phyloP scores from a whole-genome alignment of 2,888 invertebrate species.

The Meghimatium bilineatum region DNA sequence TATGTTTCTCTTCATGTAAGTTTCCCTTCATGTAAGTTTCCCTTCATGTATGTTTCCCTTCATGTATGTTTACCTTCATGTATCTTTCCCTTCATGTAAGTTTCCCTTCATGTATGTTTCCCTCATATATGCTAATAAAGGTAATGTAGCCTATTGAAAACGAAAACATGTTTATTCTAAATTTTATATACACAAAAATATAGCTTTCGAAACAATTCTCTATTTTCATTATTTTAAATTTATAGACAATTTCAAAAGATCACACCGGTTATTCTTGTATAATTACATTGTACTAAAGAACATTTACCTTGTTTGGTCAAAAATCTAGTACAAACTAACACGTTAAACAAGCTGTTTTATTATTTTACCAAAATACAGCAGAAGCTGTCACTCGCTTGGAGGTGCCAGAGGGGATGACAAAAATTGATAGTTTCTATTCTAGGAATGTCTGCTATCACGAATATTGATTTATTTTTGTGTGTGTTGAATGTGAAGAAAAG shows the following conservation, averaged over 20 bases:
- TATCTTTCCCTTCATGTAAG: too few species aligned
- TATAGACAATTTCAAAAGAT: background rate
- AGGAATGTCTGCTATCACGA: background rate
- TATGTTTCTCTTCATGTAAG: too few species aligned
- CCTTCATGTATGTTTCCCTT: too few species aligned
- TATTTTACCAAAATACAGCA: background rate
- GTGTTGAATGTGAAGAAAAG: background rate
- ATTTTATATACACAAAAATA: too few species aligned
- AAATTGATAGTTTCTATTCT: background rate
- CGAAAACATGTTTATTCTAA: too few species aligned
- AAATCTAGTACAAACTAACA: background rate
- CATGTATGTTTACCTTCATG: too few species aligned
- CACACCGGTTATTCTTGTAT: background rate
- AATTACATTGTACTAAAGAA: constrained; percentile 5
- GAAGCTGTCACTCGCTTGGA: background rate
- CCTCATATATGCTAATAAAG: too few species aligned
- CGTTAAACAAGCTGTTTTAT: background rate
- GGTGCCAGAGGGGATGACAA: background rate
- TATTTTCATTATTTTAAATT: background rate
- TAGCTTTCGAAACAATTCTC: background rate
- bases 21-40: too few species aligned
- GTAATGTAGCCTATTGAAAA: too few species aligned
- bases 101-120: too few species aligned
- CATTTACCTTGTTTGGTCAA: background rate
- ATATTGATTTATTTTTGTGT: background rate